Percentiles rank a stretch among this genome's conserved stretches.
phyloP scores from a whole-genome alignment of 2,797 vertebrate genomes.

The Tadarida brasiliensis region DNA sequence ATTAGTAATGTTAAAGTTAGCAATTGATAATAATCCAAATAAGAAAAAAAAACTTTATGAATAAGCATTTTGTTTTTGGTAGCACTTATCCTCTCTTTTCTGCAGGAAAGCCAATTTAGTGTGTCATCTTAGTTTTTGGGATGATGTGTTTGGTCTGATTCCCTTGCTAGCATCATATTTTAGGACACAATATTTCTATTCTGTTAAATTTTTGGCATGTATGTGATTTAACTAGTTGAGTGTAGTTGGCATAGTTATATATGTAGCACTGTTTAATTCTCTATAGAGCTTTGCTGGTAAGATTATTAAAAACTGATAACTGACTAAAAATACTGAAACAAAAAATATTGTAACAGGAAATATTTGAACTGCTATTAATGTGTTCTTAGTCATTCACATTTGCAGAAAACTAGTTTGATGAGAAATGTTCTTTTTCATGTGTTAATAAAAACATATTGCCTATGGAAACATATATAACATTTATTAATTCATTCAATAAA shows the following conservation, averaged over 20 bases:
- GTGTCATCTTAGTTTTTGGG: conserved; percentile 3
- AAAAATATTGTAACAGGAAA: conserved; percentile 42
- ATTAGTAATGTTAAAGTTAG: conserved; percentile 37
- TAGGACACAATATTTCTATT: conserved; percentile 32
- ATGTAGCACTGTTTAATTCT: conserved; percentile 22
- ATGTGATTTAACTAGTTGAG: conserved; percentile 56
- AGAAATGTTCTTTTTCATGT: conserved; percentile 62
- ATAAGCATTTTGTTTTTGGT: background rate
- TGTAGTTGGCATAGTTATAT: background rate
- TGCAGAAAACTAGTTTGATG: conserved; percentile 57
- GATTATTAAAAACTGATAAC: conserved; percentile 44
- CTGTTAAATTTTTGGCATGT: conserved; percentile 28
- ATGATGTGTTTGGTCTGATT: conserved; percentile 13
- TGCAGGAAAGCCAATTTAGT: conserved; percentile 7
- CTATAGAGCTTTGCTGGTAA: conserved; percentile 42
- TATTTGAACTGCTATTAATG: conserved; percentile 42
- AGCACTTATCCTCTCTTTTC: background rate
- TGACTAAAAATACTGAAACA: conserved; percentile 28
- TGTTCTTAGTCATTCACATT: conserved; percentile 57
- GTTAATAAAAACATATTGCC: conserved; percentile 48
- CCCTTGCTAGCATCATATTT: background rate
- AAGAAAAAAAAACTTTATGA: conserved; percentile 12
- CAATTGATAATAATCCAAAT: conserved; percentile 10
- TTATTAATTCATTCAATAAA: conserved; percentile 50
- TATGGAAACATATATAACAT: conserved; percentile 37